These are phyloP conservation scores for Alectura lathami DNA, from an alignment of 2,113 vertebrate genomes.

Conservation along the genomic window DNA sequence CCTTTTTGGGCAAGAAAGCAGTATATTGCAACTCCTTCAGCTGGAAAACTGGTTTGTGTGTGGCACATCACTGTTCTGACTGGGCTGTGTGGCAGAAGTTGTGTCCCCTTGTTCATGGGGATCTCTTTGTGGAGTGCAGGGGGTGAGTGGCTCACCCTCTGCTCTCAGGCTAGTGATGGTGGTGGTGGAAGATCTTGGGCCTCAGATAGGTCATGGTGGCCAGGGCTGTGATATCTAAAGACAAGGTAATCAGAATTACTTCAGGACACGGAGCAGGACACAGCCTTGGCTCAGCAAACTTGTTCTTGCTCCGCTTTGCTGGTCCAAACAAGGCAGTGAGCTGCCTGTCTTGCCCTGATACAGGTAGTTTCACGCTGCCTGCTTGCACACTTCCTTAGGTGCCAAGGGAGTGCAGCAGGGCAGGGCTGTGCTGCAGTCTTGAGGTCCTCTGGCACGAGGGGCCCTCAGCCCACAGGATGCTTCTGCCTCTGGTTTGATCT, in stretches of 20 bases:
- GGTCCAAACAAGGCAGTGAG: not conserved
- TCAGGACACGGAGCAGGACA: not conserved
- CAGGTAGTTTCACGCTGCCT: accelerated
- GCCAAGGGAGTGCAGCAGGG: not conserved
- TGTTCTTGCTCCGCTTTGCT: not conserved
- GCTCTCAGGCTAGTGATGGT: not conserved
- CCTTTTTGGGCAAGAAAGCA: not conserved
- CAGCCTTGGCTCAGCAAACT: not conserved
- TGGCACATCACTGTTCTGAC: not conserved
- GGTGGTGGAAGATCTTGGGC: not conserved
- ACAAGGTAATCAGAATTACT: not conserved
- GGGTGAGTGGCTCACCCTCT: not conserved
- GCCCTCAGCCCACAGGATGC: not conserved
- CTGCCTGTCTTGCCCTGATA: not conserved
- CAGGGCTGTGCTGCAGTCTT: not conserved
- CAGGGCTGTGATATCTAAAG: not conserved
- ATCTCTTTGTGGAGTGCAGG: not conserved
- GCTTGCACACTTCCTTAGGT: not conserved
- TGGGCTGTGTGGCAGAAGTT: not conserved
- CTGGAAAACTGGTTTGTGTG: not conserved
- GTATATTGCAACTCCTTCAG: not conserved
- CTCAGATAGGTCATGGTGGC: not conserved
- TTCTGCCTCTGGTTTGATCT: not conserved
- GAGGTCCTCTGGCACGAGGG: not conserved
- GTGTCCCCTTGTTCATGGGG: not conserved